Evolutionary conservation across 23 tunicate genomes (phyloP).

Genomic region (Ciona savignyi): DNA sequence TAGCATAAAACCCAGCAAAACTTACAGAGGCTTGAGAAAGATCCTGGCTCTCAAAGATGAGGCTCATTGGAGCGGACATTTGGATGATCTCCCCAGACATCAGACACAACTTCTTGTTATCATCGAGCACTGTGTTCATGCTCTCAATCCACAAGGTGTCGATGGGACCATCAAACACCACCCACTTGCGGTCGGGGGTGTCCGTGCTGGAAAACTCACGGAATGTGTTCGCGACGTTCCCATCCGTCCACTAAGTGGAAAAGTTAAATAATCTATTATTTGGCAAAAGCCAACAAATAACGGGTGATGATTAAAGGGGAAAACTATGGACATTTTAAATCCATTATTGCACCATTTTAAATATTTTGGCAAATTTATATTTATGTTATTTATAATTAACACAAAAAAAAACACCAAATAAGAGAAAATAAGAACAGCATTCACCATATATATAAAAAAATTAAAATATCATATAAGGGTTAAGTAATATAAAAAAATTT

Average conservation of each 20-base stretch:
- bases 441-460: neutral
- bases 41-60: conserved; percentile 97
- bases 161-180: conserved; percentile 97
- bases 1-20: neutral
- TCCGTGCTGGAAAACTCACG: conserved; percentile 91
- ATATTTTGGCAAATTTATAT: too few relatives aligned
- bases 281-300: too few relatives aligned
- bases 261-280: too few relatives aligned
- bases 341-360: too few relatives aligned
- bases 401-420: neutral
- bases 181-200: conserved; percentile 98
- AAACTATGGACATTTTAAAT: too few relatives aligned
- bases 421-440: neutral
- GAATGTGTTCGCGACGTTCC: conserved; percentile 96
- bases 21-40: conserved; percentile 88
- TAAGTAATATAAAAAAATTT: too few relatives aligned
- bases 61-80: conserved; percentile 91
- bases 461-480: too few relatives aligned
- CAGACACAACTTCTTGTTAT: conserved; percentile 92
- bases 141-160: conserved; percentile 99
- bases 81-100: conserved; percentile 99
- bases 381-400: too few relatives aligned
- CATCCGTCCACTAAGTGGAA: conserved; percentile 99
- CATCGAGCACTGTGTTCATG: conserved; percentile 98
- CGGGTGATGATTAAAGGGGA: too few relatives aligned